A percentile compares a stretch with the other conserved stretches of the same genome.
phyloP scores from a whole-genome alignment of 2,888 invertebrate genomes.

The Xylota segnis region DNA sequence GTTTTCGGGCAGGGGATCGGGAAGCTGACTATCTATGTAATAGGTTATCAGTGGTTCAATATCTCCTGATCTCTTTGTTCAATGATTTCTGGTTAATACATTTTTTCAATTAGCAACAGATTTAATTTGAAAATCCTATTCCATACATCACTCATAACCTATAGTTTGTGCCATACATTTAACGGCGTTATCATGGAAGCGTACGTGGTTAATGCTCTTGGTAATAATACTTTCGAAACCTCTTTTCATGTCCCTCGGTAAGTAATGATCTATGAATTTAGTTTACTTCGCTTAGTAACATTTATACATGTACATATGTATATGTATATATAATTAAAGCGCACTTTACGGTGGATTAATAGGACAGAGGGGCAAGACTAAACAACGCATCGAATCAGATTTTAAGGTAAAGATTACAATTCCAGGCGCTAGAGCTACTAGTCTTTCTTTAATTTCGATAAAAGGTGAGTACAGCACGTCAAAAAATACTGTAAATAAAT shows the following conservation, averaged over 20 bases:
- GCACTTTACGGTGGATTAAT: constrained; percentile 87
- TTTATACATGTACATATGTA: background rate
- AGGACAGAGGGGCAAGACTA: constrained; percentile 91
- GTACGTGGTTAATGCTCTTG: constrained; percentile 1
- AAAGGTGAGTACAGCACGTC: constrained; percentile 81
- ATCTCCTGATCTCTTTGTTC: no score
- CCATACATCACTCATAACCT: no score
- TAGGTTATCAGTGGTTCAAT: no score
- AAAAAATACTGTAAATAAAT: background rate
- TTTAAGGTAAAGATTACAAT: constrained; percentile 90
- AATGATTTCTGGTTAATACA: no score
- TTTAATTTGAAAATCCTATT: background rate
- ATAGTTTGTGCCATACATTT: no score
- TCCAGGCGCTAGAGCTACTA: constrained; percentile 89
- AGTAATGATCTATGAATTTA: constrained; percentile 75
- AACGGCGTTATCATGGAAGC: background rate
- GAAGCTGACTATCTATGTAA: no score
- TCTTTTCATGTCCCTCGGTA: constrained; percentile 88
- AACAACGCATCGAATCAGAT: constrained; percentile 90
- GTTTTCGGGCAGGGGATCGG: no score
- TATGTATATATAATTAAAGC: constrained; percentile 76
- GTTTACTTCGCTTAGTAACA: background rate
- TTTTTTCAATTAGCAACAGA: no score
- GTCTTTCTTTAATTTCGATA: constrained; percentile 86
- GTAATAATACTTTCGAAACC: constrained; percentile 83